Percentiles rank a stretch among this genome's conserved stretches.
phyloP scores from a whole-genome alignment of 2,888 invertebrate genomes.

The Drosophila tripunctata region DNA sequence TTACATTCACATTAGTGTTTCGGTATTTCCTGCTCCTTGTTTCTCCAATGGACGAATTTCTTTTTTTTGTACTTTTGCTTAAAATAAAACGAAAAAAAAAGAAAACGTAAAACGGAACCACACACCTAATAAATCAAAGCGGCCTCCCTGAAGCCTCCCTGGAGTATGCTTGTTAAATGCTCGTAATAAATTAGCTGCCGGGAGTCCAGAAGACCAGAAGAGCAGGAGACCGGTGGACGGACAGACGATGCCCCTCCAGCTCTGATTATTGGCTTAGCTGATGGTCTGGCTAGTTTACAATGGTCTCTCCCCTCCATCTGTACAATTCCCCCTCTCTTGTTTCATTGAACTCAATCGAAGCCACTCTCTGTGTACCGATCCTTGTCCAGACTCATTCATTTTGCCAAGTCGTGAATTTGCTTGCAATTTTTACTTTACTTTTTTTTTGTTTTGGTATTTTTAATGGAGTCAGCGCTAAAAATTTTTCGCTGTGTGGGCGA shows the following conservation, averaged over 20 bases:
- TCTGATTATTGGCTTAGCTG: constrained; percentile 76
- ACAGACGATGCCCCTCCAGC: constrained; percentile 2
- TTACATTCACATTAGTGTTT: constrained; percentile 80
- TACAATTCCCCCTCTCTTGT: neutral
- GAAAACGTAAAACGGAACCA: constrained; percentile 45
- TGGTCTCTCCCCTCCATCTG: constrained; percentile 28
- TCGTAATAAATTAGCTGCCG: constrained; percentile 77
- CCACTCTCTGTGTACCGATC: constrained; percentile 25
- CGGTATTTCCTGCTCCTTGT: constrained; percentile 52
- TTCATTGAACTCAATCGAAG: constrained; percentile 70
- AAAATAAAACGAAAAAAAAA: constrained; percentile 11
- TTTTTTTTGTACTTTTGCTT: constrained; percentile 34
- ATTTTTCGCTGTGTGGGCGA: constrained; percentile 60
- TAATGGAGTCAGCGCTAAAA: constrained; percentile 74
- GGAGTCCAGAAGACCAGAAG: neutral
- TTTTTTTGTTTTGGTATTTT: constrained; percentile 43
- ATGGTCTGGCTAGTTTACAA: constrained; percentile 69
- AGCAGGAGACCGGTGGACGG: neutral
- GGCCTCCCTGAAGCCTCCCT: constrained; percentile 63
- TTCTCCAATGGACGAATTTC: constrained; percentile 19
- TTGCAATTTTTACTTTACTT: constrained; percentile 53
- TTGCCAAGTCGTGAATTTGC: constrained; percentile 62
- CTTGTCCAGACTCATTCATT: constrained; percentile 72
- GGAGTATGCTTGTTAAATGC: constrained; percentile 79
- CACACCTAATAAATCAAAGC: constrained; percentile 79